Conservation (phyloP, 2,113 vertebrate species). For the Podocnemis expansa region DNA sequence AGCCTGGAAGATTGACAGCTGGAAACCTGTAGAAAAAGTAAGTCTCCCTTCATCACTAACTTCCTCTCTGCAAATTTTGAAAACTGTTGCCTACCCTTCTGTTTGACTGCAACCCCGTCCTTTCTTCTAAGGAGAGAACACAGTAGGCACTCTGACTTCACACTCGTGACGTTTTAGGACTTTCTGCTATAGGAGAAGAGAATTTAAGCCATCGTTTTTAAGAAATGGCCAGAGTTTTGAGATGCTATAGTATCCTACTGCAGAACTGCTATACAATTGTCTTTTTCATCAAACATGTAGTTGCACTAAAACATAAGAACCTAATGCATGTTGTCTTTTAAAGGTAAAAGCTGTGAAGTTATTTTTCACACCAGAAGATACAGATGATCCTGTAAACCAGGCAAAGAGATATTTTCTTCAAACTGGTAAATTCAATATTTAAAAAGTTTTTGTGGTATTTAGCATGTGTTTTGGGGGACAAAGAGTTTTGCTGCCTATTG, state of each 20-base stretch:
- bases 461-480: not conserved
- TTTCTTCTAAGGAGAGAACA: not conserved
- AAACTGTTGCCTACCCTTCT: not conserved
- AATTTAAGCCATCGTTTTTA: not conserved
- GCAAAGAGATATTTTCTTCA: constrained; percentile 92
- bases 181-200: not conserved
- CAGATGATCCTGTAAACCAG: constrained; percentile 86
- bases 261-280: not conserved
- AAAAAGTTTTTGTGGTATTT: not conserved
- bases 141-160: not conserved
- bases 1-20: not conserved
- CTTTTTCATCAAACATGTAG: not conserved
- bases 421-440: constrained; percentile 80
- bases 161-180: not conserved
- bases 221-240: not conserved
- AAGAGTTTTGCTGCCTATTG: not conserved
- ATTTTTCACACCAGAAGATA: constrained; percentile 92
- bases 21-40: not conserved
- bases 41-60: not conserved
- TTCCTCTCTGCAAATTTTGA: not conserved
- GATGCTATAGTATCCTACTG: not conserved
- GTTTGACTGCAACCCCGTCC: no score
- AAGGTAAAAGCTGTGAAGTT: constrained; percentile 88
- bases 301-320: not conserved
- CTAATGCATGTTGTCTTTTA: constrained; percentile 14